phyloP scores from a whole-genome alignment of 2,888 invertebrate species.

The Heliconius charithonia region DNA sequence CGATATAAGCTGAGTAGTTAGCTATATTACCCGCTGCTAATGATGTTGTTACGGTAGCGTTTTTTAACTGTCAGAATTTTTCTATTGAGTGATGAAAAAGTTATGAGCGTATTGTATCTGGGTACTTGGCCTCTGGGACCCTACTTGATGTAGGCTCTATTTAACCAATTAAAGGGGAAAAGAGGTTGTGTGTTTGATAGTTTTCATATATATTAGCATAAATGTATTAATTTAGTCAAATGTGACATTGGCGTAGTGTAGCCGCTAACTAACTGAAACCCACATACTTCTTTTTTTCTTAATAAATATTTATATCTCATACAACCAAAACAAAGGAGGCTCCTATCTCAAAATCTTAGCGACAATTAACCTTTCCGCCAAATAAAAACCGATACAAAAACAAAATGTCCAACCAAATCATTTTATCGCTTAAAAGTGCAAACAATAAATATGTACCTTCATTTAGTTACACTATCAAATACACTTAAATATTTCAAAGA shows the following conservation, averaged over 20 bases:
- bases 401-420: conserved; percentile 10
- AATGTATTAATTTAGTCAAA: no score
- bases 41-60: conserved; percentile 78
- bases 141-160: background rate
- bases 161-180: background rate
- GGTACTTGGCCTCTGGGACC: conserved; percentile 2
- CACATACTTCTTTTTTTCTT: background rate
- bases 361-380: conserved; percentile 15
- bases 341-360: conserved; percentile 5
- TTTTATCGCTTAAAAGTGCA: conserved; percentile 41
- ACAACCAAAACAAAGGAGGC: background rate
- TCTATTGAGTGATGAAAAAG: conserved; percentile 39
- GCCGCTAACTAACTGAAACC: background rate
- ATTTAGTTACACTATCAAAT: conserved; percentile 42
- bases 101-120: conserved; percentile 10
- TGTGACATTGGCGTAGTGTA: background rate
- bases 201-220: background rate
- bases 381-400: conserved; percentile 21
- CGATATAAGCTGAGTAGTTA: conserved; percentile 72
- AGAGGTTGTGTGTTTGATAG: background rate
- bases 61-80: conserved; percentile 66
- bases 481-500: conserved; percentile 38
- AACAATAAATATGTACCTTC: conserved; percentile 40
- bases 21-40: conserved; percentile 66
- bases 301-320: background rate